Conservation (phyloP, 2,113 vertebrate genomes). For the Calypte anna region DNA sequence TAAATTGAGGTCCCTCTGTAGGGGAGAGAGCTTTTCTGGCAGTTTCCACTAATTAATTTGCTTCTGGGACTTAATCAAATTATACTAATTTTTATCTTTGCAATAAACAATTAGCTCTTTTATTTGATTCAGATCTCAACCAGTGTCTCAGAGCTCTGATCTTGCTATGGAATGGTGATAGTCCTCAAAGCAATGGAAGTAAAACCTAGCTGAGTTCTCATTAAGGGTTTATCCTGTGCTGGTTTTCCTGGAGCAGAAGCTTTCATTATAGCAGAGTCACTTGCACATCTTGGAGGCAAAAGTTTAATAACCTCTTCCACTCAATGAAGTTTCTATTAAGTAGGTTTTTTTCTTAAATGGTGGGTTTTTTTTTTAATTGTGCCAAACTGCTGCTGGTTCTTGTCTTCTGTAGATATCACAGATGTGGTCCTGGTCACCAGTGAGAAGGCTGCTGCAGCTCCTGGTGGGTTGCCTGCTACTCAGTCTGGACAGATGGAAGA, state of each 20-base stretch:
- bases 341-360: background rate
- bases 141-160: background rate
- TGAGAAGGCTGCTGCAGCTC: constrained; percentile 21
- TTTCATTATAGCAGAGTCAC: background rate
- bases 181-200: background rate
- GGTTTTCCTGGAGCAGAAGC: background rate
- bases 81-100: background rate
- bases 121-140: background rate
- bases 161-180: background rate
- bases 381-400: background rate
- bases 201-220: background rate
- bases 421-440: background rate
- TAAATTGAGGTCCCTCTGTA: background rate
- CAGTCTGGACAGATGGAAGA: constrained; percentile 49
- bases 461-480: constrained; percentile 6
- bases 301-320: background rate
- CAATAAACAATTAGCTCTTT: background rate
- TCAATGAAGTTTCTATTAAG: background rate
- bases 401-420: background rate
- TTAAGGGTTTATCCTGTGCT: background rate
- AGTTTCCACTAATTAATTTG: background rate
- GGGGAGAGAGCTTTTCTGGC: background rate
- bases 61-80: constrained; percentile 32
- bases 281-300: background rate
- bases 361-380: background rate